Percentiles rank a stretch among this genome's conserved stretches.
phyloP scores from a whole-genome alignment of 2,797 vertebrate species.

The Podargus strigoides region DNA sequence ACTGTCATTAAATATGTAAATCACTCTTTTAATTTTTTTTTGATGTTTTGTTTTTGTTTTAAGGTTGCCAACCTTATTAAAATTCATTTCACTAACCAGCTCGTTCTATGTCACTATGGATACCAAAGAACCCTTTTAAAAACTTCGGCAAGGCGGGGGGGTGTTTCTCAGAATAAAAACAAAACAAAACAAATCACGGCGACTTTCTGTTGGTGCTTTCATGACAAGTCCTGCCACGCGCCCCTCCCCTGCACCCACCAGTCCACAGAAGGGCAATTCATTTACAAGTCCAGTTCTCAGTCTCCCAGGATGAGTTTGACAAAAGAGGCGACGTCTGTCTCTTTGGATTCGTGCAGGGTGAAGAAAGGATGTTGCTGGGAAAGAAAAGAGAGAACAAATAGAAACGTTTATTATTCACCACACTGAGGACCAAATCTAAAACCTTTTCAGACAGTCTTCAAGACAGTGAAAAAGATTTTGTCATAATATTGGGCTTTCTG shows the following conservation, averaged over 20 bases:
- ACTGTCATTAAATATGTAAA: constrained; percentile 78
- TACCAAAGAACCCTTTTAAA: constrained; percentile 73
- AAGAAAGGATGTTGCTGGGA: constrained; percentile 93
- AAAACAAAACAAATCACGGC: constrained; percentile 32
- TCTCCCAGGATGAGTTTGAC: constrained; percentile 92
- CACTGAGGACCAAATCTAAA: not conserved
- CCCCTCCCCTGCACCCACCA: constrained; percentile 70
- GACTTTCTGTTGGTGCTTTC: constrained; percentile 67
- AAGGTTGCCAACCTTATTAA: constrained; percentile 73
- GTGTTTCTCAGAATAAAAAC: constrained; percentile 41
- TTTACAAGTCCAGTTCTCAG: constrained; percentile 77
- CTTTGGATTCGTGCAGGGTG: constrained; percentile 92
- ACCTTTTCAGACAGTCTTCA: not conserved
- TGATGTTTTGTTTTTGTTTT: constrained; percentile 35
- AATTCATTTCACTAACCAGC: constrained; percentile 77
- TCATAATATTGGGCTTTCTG: not conserved
- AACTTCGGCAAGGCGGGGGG: constrained; percentile 28
- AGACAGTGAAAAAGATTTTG: not conserved
- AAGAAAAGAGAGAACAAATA: not conserved
- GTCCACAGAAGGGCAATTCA: constrained; percentile 73
- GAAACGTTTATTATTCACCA: not conserved
- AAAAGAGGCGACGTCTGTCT: constrained; percentile 94
- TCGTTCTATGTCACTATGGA: constrained; percentile 75
- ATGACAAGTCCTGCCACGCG: constrained; percentile 50
- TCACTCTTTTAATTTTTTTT: constrained; percentile 49